Evolutionary conservation across 2,113 vertebrate species (phyloP).

Genomic region (Periophthalmus modestus): DNA sequence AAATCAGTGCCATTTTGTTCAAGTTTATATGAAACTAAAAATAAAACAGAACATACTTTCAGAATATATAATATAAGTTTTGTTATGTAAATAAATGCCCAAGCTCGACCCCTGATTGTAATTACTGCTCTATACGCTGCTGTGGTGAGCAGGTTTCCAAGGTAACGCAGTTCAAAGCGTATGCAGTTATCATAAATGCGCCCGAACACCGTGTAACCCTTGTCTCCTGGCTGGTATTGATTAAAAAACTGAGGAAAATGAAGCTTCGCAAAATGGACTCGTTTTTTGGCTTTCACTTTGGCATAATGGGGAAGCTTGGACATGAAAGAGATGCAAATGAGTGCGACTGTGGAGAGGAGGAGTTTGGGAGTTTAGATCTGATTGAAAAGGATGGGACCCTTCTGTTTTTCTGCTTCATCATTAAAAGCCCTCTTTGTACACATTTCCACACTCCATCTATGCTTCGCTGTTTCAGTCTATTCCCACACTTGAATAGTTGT

Average conservation of each 20-base stretch:
- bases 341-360: slow-evolving; percentile 41
- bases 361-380: slow-evolving; percentile 58
- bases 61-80: slow-evolving; percentile 1
- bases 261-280: slow-evolving; percentile 46
- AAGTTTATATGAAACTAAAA: too few relatives aligned
- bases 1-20: not conserved
- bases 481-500: slow-evolving; percentile 26
- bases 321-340: slow-evolving; percentile 75
- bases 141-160: slow-evolving; percentile 64
- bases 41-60: too few relatives aligned
- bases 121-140: slow-evolving; percentile 56
- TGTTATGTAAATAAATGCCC: slow-evolving; percentile 40
- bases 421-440: slow-evolving; percentile 47
- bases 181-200: slow-evolving; percentile 58
- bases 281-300: slow-evolving; percentile 45
- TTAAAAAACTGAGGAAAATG: slow-evolving; percentile 62
- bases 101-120: slow-evolving; percentile 53
- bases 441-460: slow-evolving; percentile 33
- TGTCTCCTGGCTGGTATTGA: slow-evolving; percentile 55
- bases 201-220: slow-evolving; percentile 38
- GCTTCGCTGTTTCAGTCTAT: slow-evolving; percentile 22
- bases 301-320: slow-evolving; percentile 59
- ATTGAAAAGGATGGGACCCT: slow-evolving; percentile 62
- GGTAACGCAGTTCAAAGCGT: slow-evolving; percentile 65
- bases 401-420: slow-evolving; percentile 50